Base-by-base conservation (phyloP, 2,888 invertebrate genomes). In the Andrena bicolor region DNA sequence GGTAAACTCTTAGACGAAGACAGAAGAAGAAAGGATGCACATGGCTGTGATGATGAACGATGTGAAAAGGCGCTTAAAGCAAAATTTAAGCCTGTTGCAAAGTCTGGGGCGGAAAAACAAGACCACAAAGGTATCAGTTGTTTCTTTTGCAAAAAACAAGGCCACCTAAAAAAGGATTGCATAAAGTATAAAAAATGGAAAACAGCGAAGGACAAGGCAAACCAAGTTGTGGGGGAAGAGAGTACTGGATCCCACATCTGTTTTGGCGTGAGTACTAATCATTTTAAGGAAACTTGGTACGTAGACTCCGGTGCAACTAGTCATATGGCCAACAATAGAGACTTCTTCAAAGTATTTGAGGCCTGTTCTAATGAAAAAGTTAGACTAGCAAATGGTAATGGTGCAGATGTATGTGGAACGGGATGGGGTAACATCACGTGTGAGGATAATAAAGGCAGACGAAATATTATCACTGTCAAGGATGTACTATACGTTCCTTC, bases 131-230 rank as follows among this genome's bases (percentile, higher is more conserved):
- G 20, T 53, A 23, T 6, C 51, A 20, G 7, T 20, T 74, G 66
- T n/a, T 74, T 30, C 23, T 74, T 74, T 30, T 74, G 58, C 20
- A 74, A 74, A 1, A 56, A 65, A 2, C 13, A 2, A 48, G 74
- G 66, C 8, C 58, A 74, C 13, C 7, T 66, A 30, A 73, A 73
- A 26, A 74, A 28, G 30, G 58, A 74, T n/a, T 74, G 74, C 56
- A 16, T 6, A 1, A 41, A 58, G n/a, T 74, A 74, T 23, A 66
- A 74, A 48, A 53, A 28, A n/a, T 66, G 66, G 74, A 65, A 58
- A n/a, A 28, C 20, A 8, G 23, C 58, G 23, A 66, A 74, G 5
- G 48, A 56, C 28, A 74, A 65, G 23, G 65, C 16, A 26, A 41
- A 30, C 8, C 32, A 32, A 8, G 32, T 32, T 30, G 13, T 20